phyloP scores from a whole-genome alignment of 2,113 vertebrate species.

The Petrocephalus microphthalmus region DNA sequence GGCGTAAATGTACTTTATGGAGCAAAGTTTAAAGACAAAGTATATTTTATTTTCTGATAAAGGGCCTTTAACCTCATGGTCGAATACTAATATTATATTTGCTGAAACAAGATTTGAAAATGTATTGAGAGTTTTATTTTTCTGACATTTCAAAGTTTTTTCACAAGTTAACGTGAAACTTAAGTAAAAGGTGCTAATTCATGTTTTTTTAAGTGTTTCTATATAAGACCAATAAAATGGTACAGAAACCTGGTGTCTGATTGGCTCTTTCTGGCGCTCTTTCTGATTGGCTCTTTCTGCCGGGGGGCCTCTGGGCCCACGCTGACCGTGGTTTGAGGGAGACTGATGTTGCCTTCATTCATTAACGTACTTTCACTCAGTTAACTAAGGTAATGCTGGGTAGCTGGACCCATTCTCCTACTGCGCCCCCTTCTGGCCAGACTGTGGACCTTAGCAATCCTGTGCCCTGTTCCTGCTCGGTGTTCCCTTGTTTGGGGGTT shows the following conservation, averaged over 20 bases:
- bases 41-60: slow-evolving; percentile 99
- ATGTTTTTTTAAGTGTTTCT: slow-evolving; percentile 99
- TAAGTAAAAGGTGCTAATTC: slow-evolving; percentile 99
- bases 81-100: slow-evolving; percentile 99
- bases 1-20: slow-evolving; percentile 99
- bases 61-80: slow-evolving; percentile 99
- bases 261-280: slow-evolving; percentile 44
- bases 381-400: not conserved
- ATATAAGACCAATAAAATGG: slow-evolving; percentile 97
- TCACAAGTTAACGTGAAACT: slow-evolving; percentile 95
- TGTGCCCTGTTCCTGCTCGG: not conserved
- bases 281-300: too few relatives aligned
- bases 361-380: not conserved
- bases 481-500: not conserved
- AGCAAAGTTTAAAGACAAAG: slow-evolving; percentile 99
- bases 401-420: not conserved
- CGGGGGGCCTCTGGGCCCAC: not conserved
- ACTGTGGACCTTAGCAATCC: not conserved
- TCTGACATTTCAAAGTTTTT: slow-evolving; percentile 98
- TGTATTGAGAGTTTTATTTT: slow-evolving; percentile 99
- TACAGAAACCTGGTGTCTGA: slow-evolving; percentile 68
- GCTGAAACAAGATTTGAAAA: slow-evolving; percentile 99
- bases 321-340: not conserved
- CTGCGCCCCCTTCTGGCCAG: not conserved
- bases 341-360: not conserved